Base-by-base conservation (phyloP, 2,888 invertebrate genomes). In the Homarus gammarus region DNA sequence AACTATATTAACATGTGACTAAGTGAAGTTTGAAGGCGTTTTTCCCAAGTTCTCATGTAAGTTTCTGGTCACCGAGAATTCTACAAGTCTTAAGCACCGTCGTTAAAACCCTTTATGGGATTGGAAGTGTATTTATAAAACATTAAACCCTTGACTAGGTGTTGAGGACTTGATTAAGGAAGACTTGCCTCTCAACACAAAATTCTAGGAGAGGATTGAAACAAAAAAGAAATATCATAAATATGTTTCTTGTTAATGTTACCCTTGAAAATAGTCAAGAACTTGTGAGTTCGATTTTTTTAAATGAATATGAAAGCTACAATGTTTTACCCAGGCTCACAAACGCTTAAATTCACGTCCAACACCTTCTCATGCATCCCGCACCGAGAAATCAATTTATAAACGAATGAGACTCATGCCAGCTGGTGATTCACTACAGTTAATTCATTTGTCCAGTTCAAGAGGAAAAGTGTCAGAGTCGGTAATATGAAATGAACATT, bases 61-160 rank as follows among this genome's bases (percentile, higher is more conserved):
- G 72, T 27, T 78, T 61, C 38, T 64, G 38, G 79, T 64, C 33
- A 38, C 31, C 36, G n/a, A 27, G 61, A 12, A 64, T 22, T 64
- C 38, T 61, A 40, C n/a, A n/a, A n/a, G 44, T 77, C 77, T 56
- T 56, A 40, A 79, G 79, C 79, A 79, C 79, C 79, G 79, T 79
- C 38, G n/a, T n/a, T 33, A 64, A 79, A 56, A 64, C 79, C 79
- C 64, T 64, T 61, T 27, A n/a, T 64, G 64, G 27, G 27, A n/a
- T 64, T 64, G 12, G 27, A 64, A 64, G 64, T 3, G 27, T 56
- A 56, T 18, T 22, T 56, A 56, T 56, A 56, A 56, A 56, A 56
- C 15, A 56, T 3, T 56, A 12, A 22, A 49, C 12, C 6, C 12
- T 49, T 10, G 18, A 56, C 56, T 56, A 18, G 56, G 56, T 56